Base-by-base conservation (phyloP, 2,888 invertebrate genomes). In the Hirtodrosophila confusa region DNA sequence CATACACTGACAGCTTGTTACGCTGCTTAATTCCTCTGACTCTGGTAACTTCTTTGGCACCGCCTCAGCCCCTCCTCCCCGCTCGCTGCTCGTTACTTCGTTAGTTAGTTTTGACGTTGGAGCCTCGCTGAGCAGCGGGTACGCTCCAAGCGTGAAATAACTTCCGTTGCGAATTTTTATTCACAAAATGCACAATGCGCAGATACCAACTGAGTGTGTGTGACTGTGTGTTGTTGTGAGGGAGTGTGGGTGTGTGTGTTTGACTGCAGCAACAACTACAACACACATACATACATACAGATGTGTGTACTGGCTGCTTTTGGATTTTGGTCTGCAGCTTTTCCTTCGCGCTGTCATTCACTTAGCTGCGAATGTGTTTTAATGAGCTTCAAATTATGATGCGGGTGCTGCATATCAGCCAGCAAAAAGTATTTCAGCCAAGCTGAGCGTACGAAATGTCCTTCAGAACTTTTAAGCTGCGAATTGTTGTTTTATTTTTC, bases 131-230 rank as follows among this genome's bases (percentile, higher is more conserved):
- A 54, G 49, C 50, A 31, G 50, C 39, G 12, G 40, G 49, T 37
- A 63, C 44, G 75, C 58, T 64, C 70, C 78, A 88, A 89, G 86
- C 88, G 86, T 89, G 90, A 89, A 89, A 89, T 89, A 85, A 88
- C 88, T 89, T 89, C 85, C 79, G 78, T 74, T 78, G 89, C 78
- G 68, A 69, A 31, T 75, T 88, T 86, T 84, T 65, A 80, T 86
- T 77, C 78, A 78, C 68, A 82, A 82, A 85, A 83, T 79, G 80
- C 86, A 82, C 82, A 86, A 82, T 87, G 69, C 76, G 72, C 83
- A 83, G 63, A 69, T 62, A 66, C 53, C 40, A 57, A 35, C 17
- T 17, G 17, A 51, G 17, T 17, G 31, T 35, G 37, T 24, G 24
- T 33, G 17, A 17, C 17, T 17, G 17, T 17, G 17, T 17, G 17